Conservation (phyloP, 92 coral and sea anemone species). For the Diadumene lineata region DNA sequence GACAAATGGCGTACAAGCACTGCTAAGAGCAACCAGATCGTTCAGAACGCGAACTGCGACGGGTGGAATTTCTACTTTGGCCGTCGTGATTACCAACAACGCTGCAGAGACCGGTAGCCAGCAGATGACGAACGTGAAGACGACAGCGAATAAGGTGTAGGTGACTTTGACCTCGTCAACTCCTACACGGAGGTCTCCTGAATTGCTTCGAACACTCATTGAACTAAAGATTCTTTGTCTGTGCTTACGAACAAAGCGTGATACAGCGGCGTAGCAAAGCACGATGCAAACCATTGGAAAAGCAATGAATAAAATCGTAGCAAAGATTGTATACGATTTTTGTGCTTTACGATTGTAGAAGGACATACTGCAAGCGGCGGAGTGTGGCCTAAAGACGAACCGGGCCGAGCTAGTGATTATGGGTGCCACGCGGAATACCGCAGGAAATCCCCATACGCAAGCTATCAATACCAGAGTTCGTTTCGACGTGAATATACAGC, state of each 20-base stretch:
- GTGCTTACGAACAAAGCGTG: slow-evolving; percentile 33
- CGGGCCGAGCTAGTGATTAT: slow-evolving; percentile 15
- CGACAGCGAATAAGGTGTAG: slow-evolving; percentile 35
- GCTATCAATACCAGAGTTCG: slow-evolving; percentile 1
- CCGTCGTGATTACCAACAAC: slow-evolving; percentile 21
- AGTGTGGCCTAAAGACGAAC: slow-evolving; percentile 21
- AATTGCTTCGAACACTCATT: slow-evolving; percentile 1
- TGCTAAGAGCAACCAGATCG: slow-evolving; percentile 35
- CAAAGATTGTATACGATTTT: slow-evolving; percentile 34
- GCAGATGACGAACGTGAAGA: slow-evolving; percentile 35
- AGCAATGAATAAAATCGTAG: slow-evolving; percentile 34
- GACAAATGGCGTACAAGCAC: slow-evolving; percentile 44
- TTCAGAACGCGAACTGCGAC: slow-evolving; percentile 31
- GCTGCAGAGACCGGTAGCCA: slow-evolving; percentile 48
- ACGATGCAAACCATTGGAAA: slow-evolving; percentile 33
- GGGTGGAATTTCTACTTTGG: slow-evolving; percentile 13
- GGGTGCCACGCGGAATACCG: slow-evolving; percentile 24
- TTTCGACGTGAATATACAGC: slow-evolving; percentile 9
- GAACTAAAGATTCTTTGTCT: slow-evolving; percentile 15
- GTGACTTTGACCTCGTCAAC: slow-evolving; percentile 40
- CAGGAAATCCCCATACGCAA: slow-evolving; percentile 32
- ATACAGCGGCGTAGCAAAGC: slow-evolving; percentile 23
- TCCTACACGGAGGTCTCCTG: slow-evolving; percentile 28
- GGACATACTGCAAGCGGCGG: slow-evolving; percentile 22
- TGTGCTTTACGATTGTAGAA: slow-evolving; percentile 34